A percentile compares a stretch with the other conserved stretches of the same genome.
Evolutionary conservation across 2,888 invertebrate species (phyloP).

Genomic region (Ommatoiulus sabulosus): DNA sequence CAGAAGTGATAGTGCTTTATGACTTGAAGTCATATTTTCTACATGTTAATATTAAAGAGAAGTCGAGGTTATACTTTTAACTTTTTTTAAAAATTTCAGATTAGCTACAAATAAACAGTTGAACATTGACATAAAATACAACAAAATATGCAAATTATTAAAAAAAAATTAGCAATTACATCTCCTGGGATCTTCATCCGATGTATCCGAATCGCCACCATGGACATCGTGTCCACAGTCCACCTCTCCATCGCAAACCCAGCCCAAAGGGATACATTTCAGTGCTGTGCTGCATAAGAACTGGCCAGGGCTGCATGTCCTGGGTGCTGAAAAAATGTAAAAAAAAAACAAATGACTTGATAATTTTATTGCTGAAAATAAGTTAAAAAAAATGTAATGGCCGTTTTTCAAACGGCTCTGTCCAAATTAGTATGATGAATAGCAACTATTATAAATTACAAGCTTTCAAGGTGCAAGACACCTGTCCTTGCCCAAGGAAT

Average conservation of each 20-base stretch:
- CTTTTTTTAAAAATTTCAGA: background rate
- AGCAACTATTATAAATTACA: background rate
- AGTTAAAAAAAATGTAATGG: background rate
- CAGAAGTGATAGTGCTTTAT: background rate
- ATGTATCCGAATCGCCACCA: slow-evolving; percentile 69
- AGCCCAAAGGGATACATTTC: slow-evolving; percentile 80
- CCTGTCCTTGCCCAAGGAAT: slow-evolving; percentile 9
- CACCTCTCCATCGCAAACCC: slow-evolving; percentile 82
- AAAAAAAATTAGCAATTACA: slow-evolving; percentile 69
- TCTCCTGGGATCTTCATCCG: slow-evolving; percentile 77
- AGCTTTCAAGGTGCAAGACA: background rate
- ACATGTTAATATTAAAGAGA: background rate
- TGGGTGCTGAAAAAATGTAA: slow-evolving; percentile 67
- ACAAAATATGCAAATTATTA: background rate
- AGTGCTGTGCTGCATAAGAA: slow-evolving; percentile 79
- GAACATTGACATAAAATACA: background rate
- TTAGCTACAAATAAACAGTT: background rate
- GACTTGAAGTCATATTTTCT: background rate
- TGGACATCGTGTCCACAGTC: slow-evolving; percentile 74
- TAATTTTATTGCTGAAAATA: background rate
- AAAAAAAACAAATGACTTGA: slow-evolving; percentile 44
- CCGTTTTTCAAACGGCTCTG: background rate
- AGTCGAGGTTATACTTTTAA: background rate
- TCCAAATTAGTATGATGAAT: slow-evolving; percentile 14
- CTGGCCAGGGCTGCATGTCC: slow-evolving; percentile 73